A percentile compares a stretch with the other conserved stretches of the same genome.
Evolutionary conservation across 2,888 invertebrate genomes (phyloP).

Genomic region (Napeogenes inachia): DNA sequence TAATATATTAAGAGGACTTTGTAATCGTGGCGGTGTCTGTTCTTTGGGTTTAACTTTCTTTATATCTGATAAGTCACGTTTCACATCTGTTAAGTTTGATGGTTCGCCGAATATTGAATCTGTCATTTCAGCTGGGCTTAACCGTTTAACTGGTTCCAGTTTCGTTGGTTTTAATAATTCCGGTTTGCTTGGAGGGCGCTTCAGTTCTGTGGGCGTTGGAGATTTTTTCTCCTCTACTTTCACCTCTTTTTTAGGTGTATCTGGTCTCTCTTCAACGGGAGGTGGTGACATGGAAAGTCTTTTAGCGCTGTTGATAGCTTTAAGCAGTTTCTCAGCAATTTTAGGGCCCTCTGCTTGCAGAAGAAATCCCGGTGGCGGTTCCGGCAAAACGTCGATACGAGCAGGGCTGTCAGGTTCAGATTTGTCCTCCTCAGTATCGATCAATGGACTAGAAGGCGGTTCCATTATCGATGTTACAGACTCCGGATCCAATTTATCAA

Average conservation of each 20-base stretch:
- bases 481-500: conserved; percentile 49
- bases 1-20: conserved; percentile 60
- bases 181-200: conserved; percentile 44
- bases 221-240: conserved; percentile 37
- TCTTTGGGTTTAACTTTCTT: conserved; percentile 62
- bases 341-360: conserved; percentile 75
- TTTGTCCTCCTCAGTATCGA: conserved; percentile 71
- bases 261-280: conserved; percentile 51
- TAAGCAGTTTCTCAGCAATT: conserved; percentile 80
- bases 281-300: conserved; percentile 70
- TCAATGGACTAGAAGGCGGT: conserved; percentile 61
- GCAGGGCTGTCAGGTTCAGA: conserved; percentile 72
- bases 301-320: conserved; percentile 78
- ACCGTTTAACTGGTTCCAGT: conserved; percentile 49
- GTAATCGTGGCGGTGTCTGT: conserved; percentile 51
- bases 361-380: conserved; percentile 68
- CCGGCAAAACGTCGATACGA: conserved; percentile 69
- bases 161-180: conserved; percentile 47
- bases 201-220: conserved; percentile 37
- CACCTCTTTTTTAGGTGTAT: conserved; percentile 53
- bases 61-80: conserved; percentile 53
- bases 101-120: conserved; percentile 67
- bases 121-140: conserved; percentile 42
- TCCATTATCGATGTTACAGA: conserved; percentile 46
- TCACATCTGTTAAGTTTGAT: conserved; percentile 54